These are phyloP conservation scores for Lasioglossum zephyrum DNA, from an alignment of 2,888 invertebrate species.

Conservation along the genomic window DNA sequence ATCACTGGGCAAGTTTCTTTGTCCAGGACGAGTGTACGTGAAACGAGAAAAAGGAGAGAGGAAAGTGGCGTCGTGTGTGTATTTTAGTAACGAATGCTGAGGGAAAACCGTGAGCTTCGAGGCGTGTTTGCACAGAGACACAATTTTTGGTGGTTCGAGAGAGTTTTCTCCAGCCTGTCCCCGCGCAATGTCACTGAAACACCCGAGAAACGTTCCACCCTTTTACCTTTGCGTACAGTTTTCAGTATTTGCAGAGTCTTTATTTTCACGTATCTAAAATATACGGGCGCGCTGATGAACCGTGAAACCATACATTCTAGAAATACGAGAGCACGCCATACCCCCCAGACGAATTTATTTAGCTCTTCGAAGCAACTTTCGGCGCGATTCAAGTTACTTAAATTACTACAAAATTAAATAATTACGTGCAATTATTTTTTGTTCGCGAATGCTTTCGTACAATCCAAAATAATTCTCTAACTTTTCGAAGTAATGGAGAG, in stretches of 20 bases:
- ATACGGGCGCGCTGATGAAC: not conserved
- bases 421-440: too few species aligned
- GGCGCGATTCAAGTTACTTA: not conserved
- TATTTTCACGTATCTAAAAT: not conserved
- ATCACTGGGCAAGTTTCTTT: constrained; percentile 58
- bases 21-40: constrained; percentile 38
- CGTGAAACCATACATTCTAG: not conserved
- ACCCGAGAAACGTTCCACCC: not conserved
- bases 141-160: constrained; percentile 47
- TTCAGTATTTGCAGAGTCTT: not conserved
- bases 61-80: constrained; percentile 66
- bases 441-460: not conserved
- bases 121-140: constrained; percentile 45
- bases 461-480: not conserved
- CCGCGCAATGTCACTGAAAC: not conserved
- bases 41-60: constrained; percentile 65
- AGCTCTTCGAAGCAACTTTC: not conserved
- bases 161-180: constrained; percentile 29
- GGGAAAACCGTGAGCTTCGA: constrained; percentile 49
- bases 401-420: not conserved
- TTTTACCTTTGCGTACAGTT: constrained; percentile 8
- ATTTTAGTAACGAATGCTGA: constrained; percentile 68
- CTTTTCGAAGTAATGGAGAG: not conserved
- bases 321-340: not conserved
- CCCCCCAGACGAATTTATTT: not conserved